Conservation (phyloP, 2,113 vertebrate genomes). For the Ariopsis seemanni region DNA sequence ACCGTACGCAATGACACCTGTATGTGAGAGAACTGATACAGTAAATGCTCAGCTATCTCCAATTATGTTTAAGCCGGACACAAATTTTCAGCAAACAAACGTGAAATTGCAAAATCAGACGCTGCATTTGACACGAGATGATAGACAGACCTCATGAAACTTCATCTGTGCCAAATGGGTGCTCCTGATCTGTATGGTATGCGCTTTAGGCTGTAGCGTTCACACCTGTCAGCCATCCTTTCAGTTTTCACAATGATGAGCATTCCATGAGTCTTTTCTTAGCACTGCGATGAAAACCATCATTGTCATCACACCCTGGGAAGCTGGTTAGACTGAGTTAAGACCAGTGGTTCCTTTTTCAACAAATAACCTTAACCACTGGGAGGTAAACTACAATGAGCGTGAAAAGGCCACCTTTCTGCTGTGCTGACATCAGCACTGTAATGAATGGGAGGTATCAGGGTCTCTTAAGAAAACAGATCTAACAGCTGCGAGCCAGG, state of each 20-base stretch:
- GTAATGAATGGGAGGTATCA: slow-evolving; percentile 8
- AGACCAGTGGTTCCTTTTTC: not conserved
- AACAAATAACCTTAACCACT: not conserved
- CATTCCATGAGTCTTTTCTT: slow-evolving; percentile 4
- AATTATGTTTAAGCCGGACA: not conserved
- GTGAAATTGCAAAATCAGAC: not conserved
- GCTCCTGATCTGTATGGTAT: not conserved
- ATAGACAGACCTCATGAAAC: slow-evolving; percentile 7
- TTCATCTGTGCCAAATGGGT: slow-evolving; percentile 23
- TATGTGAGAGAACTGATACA: slow-evolving; percentile 14
- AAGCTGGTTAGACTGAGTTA: not conserved
- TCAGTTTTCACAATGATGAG: slow-evolving; percentile 18
- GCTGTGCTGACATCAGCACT: slow-evolving; percentile 5
- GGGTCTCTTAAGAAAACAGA: slow-evolving; percentile 20
- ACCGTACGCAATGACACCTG: slow-evolving; percentile 1
- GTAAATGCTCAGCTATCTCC: not conserved
- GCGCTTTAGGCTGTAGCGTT: slow-evolving; percentile 23
- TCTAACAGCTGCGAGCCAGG: slow-evolving; percentile 27
- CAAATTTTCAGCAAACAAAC: not conserved
- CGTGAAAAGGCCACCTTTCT: not conserved
- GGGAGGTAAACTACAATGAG: not conserved
- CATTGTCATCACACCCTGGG: not conserved
- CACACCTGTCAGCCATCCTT: slow-evolving; percentile 37
- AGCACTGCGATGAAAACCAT: not conserved
- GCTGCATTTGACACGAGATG: not conserved